Base-by-base conservation (phyloP, 2,113 vertebrate genomes). In the Suncus etruscus region DNA sequence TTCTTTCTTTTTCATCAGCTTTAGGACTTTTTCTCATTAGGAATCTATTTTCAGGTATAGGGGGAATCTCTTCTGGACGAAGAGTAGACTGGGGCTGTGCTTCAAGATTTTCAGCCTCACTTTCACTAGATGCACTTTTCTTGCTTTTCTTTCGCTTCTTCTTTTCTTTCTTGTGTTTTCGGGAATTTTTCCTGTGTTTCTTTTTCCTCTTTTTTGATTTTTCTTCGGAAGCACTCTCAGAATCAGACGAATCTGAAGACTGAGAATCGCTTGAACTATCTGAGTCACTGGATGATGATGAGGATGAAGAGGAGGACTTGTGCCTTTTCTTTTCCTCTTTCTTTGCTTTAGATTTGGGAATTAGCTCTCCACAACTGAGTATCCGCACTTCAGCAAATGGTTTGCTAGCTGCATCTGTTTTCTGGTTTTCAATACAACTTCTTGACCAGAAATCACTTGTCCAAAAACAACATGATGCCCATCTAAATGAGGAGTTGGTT, bases 391-490 rank as follows among this genome's bases (percentile, higher is more conserved):
- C 99, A 72, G 98, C 98, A 93, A 99, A 99, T 0, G 99, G 99
- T 97, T 98, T 98, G 96, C 99, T 99, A 96, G 98, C 99, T 68
- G 98, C 97, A 96, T 99, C 99, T 0, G 99, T 99, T 98, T 99
- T 99, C 98, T 99, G 99, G 96, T 97, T 99, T 98, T 99, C 99
- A 97, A 99, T 99, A 99, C 98, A 96, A 99, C 98, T 93, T 99
- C 99, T 97, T 99, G 99, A 94, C 99, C 99, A 95, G 99, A 99
- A 96, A 99, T 99, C 95, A 99, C 99, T 98, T 99, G 99, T 93
- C 99, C 99, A 98, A 99, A 99, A 97, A 99, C 99, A 97, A 99
- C 99, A 96, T 99, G 99, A 97, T 99, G 98, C 91, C 99, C 99
- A 97, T 99, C 99, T 95, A 99, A 98, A 97, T 99, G 99, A 97